These are phyloP conservation scores for Onychostruthus taczanowskii DNA, from an alignment of 2,113 vertebrate genomes.

Conservation along the genomic window DNA sequence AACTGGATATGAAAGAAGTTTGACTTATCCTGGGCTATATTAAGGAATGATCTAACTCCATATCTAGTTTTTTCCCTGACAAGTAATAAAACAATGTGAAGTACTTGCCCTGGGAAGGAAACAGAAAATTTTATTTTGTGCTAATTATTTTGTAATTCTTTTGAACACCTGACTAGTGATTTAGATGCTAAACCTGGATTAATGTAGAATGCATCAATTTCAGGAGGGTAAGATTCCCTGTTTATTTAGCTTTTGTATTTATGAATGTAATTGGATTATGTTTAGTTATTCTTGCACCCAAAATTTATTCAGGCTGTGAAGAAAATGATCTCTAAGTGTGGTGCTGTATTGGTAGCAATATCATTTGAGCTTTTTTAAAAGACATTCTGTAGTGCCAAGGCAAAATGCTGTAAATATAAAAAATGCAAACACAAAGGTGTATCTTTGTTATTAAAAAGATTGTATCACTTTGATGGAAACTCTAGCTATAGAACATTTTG, in stretches of 20 bases:
- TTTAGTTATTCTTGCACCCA: not conserved
- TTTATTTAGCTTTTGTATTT: not conserved
- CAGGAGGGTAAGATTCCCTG: not conserved
- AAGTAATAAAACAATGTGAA: not conserved
- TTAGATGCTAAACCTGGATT: not conserved
- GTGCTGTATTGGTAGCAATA: not conserved
- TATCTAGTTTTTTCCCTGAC: not conserved
- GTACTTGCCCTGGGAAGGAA: not conserved
- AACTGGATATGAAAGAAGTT: constrained; percentile 29
- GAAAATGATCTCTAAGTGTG: not conserved
- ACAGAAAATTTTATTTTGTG: not conserved
- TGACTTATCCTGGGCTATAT: constrained; percentile 36
- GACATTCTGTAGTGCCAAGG: not conserved
- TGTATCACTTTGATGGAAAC: not conserved
- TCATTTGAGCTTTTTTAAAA: not conserved
- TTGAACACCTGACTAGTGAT: not conserved
- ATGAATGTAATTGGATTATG: not conserved
- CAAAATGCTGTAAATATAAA: not conserved
- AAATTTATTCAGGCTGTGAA: not conserved
- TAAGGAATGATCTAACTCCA: constrained; percentile 2
- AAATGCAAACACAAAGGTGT: not conserved
- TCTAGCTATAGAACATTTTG: not conserved
- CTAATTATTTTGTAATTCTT: not conserved
- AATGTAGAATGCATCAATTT: not conserved
- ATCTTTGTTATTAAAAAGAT: not conserved